Percentiles rank a stretch among this genome's conserved stretches.
Evolutionary conservation across 2,113 vertebrate species (phyloP).

Genomic region (Scophthalmus maximus): DNA sequence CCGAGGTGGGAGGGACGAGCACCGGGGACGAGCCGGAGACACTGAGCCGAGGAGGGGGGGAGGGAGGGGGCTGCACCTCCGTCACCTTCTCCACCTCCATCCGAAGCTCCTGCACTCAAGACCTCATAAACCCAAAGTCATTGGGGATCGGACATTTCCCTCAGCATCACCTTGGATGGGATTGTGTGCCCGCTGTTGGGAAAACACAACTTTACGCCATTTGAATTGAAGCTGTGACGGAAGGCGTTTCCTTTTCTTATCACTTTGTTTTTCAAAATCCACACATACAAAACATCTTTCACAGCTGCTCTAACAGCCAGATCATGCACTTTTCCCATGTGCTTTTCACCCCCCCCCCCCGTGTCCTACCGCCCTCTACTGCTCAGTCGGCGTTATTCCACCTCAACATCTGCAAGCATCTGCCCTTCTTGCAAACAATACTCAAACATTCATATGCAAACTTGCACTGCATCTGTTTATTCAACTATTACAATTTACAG

Average conservation of each 20-base stretch:
- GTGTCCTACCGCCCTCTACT: slow-evolving; percentile 55
- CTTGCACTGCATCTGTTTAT: not conserved
- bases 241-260: not conserved
- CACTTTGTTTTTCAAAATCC: not conserved
- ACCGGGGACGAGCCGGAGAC: slow-evolving; percentile 38
- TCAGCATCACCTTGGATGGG: not conserved
- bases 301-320: not conserved
- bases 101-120: slow-evolving; percentile 9
- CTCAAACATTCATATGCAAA: not conserved
- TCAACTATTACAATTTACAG: no score
- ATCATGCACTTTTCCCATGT: slow-evolving; percentile 11
- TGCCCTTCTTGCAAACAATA: not conserved
- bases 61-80: not conserved
- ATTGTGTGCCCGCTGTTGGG: no score
- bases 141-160: not conserved
- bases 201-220: no score
- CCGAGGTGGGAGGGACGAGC: slow-evolving; percentile 41
- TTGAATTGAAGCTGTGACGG: not conserved
- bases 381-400: slow-evolving; percentile 4
- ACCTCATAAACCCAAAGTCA: not conserved
- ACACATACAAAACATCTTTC: not conserved
- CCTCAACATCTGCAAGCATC: slow-evolving; percentile 13
- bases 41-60: slow-evolving; percentile 53
- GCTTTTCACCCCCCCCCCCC: not conserved
- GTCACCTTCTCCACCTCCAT: slow-evolving; percentile 47